These are phyloP conservation scores for Anniella stebbinsi DNA, from an alignment of 2,797 vertebrate genomes.

Conservation along the genomic window DNA sequence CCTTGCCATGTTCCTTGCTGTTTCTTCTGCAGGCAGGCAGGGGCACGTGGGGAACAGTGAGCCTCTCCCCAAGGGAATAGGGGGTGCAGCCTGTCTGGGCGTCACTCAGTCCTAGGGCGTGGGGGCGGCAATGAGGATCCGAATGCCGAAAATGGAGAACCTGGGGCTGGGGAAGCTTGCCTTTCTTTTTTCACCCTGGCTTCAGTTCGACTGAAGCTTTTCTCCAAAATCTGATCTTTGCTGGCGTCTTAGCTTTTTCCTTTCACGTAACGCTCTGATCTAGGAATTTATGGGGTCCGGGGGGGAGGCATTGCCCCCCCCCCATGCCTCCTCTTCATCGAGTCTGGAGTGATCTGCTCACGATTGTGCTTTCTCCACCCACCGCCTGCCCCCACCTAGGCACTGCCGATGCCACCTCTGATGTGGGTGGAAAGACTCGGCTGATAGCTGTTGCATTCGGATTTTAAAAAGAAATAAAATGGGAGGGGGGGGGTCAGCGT, in stretches of 20 bases:
- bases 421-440: not conserved
- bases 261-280: not conserved
- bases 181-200: not conserved
- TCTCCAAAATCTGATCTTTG: not conserved
- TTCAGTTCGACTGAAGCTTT: not conserved
- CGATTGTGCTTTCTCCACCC: not conserved
- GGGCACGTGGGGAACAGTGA: not conserved
- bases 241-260: not conserved
- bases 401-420: not conserved
- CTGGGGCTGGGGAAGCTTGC: rapidly evolving
- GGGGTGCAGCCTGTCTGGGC: not conserved
- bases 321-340: not conserved
- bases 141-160: no score
- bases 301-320: not conserved
- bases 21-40: not conserved
- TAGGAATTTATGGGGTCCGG: not conserved
- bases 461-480: not conserved
- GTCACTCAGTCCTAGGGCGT: not conserved
- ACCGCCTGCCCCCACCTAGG: not conserved
- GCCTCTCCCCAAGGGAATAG: not conserved
- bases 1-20: not conserved
- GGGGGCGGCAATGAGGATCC: not conserved
- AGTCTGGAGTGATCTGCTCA: not conserved
- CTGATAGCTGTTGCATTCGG: not conserved
- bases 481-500: no score